Percentiles rank a stretch among this genome's conserved stretches.
Conservation (phyloP, 2,113 vertebrate species). For the Naja naja region DNA sequence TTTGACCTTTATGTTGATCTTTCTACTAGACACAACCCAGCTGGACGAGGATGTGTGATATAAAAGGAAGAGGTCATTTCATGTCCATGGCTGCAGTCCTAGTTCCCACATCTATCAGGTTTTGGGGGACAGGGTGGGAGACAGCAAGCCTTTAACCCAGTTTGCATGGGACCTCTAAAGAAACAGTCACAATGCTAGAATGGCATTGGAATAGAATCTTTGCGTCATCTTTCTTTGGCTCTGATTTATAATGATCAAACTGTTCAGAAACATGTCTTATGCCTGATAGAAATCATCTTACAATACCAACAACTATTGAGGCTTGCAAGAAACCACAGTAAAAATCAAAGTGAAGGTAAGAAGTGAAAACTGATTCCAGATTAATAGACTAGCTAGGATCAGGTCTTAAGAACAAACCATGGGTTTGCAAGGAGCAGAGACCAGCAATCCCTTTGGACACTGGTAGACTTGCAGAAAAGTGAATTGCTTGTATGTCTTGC, state of each 20-base stretch:
- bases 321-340: neutral
- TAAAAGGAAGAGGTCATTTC: neutral
- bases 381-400: neutral
- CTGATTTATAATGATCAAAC: neutral
- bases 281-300: neutral
- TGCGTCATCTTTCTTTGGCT: neutral
- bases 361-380: neutral
- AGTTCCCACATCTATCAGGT: slow-evolving; percentile 3
- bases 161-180: neutral
- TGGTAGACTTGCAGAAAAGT: neutral
- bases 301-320: neutral
- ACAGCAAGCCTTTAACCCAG: neutral
- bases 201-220: neutral
- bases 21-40: neutral
- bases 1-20: neutral
- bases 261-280: neutral
- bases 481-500: neutral
- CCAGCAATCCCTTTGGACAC: neutral
- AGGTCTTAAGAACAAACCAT: neutral
- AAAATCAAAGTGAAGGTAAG: neutral
- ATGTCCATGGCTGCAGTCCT: neutral
- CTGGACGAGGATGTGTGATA: neutral
- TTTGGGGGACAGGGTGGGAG: neutral
- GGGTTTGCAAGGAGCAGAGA: neutral
- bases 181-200: neutral